These are phyloP conservation scores for Pocillopora damicornis DNA, from an alignment of 64 coral and sea anemone species.

Conservation along the genomic window DNA sequence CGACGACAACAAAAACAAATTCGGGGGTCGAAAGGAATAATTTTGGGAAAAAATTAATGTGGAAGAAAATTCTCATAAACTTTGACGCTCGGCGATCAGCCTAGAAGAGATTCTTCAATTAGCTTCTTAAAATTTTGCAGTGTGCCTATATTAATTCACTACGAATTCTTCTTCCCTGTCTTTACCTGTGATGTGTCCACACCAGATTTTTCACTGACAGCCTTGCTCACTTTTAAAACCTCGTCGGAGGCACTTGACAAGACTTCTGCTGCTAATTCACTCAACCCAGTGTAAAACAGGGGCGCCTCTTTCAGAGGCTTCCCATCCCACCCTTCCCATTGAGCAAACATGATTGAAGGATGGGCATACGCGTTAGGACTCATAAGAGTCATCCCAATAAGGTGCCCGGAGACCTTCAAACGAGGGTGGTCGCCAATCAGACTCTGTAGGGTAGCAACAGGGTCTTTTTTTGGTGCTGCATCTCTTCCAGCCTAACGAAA, in stretches of 20 bases:
- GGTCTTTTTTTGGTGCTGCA: slow-evolving; percentile 19
- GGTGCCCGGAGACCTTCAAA: slow-evolving; percentile 34
- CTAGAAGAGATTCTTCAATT: too few species aligned
- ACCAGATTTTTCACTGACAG: slow-evolving; percentile 1
- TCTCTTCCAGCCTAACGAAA: not conserved
- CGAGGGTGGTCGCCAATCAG: slow-evolving; percentile 26
- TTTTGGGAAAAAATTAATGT: too few species aligned
- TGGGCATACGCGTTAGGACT: slow-evolving; percentile 36
- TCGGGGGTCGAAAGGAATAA: too few species aligned
- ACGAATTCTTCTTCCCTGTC: not conserved
- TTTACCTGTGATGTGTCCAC: slow-evolving; percentile 17
- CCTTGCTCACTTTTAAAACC: not conserved
- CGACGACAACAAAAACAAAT: too few species aligned
- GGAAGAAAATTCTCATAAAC: too few species aligned
- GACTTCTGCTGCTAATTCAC: not conserved
- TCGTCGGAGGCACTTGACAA: not conserved
- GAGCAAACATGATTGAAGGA: slow-evolving; percentile 25
- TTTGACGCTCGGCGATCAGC: too few species aligned
- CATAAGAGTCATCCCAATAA: slow-evolving; percentile 27
- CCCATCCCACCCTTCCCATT: slow-evolving; percentile 50
- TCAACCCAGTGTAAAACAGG: slow-evolving; percentile 36
- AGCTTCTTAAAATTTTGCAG: too few species aligned
- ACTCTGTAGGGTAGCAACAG: not conserved
- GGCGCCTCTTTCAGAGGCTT: slow-evolving; percentile 18
- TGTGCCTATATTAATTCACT: too few species aligned